Evolutionary conservation across 2,797 vertebrate species (phyloP), one percentile per base, ranked within the genome.

Genomic region (Microhierax caerulescens): DNA sequence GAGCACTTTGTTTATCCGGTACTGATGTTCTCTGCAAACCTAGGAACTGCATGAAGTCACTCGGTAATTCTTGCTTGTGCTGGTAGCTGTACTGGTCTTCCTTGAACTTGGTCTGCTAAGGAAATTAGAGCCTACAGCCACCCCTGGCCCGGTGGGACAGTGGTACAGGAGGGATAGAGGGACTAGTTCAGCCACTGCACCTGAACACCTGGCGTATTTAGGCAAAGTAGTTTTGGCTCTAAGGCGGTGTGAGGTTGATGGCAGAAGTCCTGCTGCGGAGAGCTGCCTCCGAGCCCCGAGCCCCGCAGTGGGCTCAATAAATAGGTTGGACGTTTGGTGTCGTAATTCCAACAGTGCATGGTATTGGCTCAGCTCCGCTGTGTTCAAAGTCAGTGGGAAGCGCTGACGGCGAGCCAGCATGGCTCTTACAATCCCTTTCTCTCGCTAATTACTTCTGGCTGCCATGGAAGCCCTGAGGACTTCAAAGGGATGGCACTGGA

Each of bases 361-460:
- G 82, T 37, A 7, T n/a, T 43, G 80, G 63, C 92, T 68, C 57
- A 13, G 57, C 85, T 79, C 48, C 0, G 4, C 60, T 80, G 50
- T 28, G 54, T 95, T 84, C 76, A 21, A 5, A 85, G 82, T 30
- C 89, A 83, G 92, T 0, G 10, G 95, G 85, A 77, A 56, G 78
- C 2, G 0, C 72, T 93, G 95, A 85, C 4, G 25, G 27, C 3
- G 27, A 88, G 92, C 95, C 94, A 96, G 91, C 60, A 34, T 0
- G 0, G 60, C 94, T 92, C 91, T 85, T n/a, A 24, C 51, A 77
- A 32, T 30, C 50, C 75, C 45, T 60, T 88, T 88, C 57, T 34
- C 79, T 85, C 88, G 36, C 82, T 96, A 91, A 95, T 96, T 88
- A 13, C 90, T 96, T 95, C 91, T 94, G 95, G 95, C 96, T 96